Percentiles rank a stretch among this genome's conserved stretches.
Evolutionary conservation across 2,888 invertebrate genomes (phyloP).

Genomic region (Sesia bembeciformis): DNA sequence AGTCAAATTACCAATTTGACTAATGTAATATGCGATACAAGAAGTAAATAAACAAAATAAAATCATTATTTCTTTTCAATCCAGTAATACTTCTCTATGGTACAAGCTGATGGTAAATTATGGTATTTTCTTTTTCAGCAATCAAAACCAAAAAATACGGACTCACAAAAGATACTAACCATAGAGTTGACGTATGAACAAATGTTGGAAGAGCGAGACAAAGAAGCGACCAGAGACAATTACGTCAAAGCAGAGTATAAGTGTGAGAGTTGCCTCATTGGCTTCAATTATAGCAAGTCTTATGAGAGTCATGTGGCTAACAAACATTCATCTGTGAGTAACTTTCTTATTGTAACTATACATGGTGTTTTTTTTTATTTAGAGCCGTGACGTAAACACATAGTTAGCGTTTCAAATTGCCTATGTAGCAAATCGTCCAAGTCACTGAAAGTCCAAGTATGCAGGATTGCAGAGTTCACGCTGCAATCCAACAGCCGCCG

Average conservation of each 20-base stretch:
- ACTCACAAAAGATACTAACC: constrained; percentile 10
- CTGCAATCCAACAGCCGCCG: too few species aligned
- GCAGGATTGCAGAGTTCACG: too few species aligned
- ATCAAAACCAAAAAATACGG: background rate
- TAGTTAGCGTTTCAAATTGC: too few species aligned
- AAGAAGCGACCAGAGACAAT: constrained; percentile 17
- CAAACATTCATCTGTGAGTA: constrained; percentile 35
- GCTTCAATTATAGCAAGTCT: constrained; percentile 28
- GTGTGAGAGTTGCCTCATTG: constrained; percentile 34
- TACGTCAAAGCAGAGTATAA: constrained; percentile 27
- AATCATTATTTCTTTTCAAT: too few species aligned
- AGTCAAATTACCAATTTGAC: too few species aligned
- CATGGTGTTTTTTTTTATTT: background rate
- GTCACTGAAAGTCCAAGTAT: too few species aligned
- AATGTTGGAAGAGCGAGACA: constrained; percentile 34
- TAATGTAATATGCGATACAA: too few species aligned
- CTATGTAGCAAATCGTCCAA: too few species aligned
- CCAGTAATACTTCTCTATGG: too few species aligned
- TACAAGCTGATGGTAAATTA: background rate
- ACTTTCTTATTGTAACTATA: background rate
- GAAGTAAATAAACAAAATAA: too few species aligned
- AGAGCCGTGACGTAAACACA: too few species aligned
- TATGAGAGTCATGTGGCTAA: constrained; percentile 22
- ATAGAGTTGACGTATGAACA: constrained; percentile 43
- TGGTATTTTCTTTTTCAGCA: background rate